phyloP scores from a whole-genome alignment of 1,140 invertebrate genomes.

The Druon quercuslanigerum region DNA sequence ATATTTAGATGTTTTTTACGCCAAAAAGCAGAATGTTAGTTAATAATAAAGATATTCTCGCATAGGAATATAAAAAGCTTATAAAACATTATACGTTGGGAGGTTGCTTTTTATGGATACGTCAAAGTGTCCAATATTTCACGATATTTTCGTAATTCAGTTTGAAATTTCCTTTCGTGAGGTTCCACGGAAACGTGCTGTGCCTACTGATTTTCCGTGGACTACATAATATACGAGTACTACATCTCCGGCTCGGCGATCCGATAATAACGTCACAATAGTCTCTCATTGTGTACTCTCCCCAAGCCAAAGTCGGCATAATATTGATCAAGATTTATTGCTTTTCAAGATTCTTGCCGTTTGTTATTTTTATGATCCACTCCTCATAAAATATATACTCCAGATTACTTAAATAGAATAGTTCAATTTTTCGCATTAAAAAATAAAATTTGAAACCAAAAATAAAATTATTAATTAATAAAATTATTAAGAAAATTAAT shows the following conservation, averaged over 20 bases:
- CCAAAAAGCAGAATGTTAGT: too few species aligned
- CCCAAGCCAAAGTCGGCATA: constrained; percentile 13
- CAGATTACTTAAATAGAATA: too few species aligned
- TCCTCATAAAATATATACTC: background rate
- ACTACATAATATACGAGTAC: background rate
- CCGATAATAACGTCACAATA: constrained; percentile 2
- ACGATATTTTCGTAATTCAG: constrained; percentile 2
- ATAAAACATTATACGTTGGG: too few species aligned
- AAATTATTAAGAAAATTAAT: too few species aligned
- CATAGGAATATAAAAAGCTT: too few species aligned
- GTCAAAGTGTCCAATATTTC: background rate
- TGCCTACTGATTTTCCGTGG: constrained; percentile 18
- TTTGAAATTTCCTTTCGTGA: constrained; percentile 2
- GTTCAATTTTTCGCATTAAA: too few species aligned
- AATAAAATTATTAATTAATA: too few species aligned
- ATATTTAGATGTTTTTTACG: too few species aligned
- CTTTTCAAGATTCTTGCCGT: background rate
- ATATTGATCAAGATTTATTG: constrained; percentile 26
- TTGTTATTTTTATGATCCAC: constrained; percentile 5
- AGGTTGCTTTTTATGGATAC: background rate
- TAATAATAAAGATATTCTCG: too few species aligned
- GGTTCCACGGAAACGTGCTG: background rate
- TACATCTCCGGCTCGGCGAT: background rate
- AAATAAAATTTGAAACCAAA: too few species aligned
- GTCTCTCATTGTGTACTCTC: constrained; percentile 9